Conservation (phyloP, 2,113 vertebrate species). For the Myrmecobius fasciatus region DNA sequence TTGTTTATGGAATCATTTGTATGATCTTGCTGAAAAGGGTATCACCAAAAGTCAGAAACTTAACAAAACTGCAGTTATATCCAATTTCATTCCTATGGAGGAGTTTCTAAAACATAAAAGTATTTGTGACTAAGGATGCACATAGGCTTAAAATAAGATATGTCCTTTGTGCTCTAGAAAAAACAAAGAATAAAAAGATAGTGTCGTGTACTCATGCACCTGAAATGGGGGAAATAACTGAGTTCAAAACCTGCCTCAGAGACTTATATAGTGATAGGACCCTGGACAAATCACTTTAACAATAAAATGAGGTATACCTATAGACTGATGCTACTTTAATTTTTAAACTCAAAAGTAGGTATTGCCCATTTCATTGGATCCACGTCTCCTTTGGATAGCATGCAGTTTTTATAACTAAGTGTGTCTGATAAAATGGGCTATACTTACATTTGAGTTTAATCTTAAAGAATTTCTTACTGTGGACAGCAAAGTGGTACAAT, state of each 20-base stretch:
- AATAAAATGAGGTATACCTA: background rate
- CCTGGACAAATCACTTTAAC: too few relatives aligned
- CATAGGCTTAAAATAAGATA: background rate
- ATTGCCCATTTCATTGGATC: background rate
- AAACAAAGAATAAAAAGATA: background rate
- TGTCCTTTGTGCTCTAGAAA: constrained; percentile 37
- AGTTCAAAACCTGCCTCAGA: background rate
- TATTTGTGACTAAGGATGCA: constrained; percentile 28
- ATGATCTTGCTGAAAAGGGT: constrained; percentile 6
- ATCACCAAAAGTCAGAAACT: background rate
- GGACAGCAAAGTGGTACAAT: too few relatives aligned
- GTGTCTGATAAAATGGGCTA: too few relatives aligned
- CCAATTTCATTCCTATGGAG: constrained; percentile 11
- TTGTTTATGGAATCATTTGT: constrained; percentile 2
- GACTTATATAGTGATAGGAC: too few relatives aligned
- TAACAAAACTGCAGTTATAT: background rate
- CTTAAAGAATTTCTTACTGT: too few relatives aligned
- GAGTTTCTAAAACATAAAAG: constrained; percentile 33
- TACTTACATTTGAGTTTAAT: too few relatives aligned
- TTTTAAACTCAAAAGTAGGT: background rate
- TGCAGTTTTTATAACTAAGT: too few relatives aligned
- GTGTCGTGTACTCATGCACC: background rate
- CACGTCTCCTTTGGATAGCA: too few relatives aligned
- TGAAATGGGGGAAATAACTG: background rate
- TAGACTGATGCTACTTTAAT: background rate